Evolutionary conservation across 2,797 vertebrate genomes (phyloP), one percentile per base, ranked within the genome.

Genomic region (Protosalanx chinensis): DNA sequence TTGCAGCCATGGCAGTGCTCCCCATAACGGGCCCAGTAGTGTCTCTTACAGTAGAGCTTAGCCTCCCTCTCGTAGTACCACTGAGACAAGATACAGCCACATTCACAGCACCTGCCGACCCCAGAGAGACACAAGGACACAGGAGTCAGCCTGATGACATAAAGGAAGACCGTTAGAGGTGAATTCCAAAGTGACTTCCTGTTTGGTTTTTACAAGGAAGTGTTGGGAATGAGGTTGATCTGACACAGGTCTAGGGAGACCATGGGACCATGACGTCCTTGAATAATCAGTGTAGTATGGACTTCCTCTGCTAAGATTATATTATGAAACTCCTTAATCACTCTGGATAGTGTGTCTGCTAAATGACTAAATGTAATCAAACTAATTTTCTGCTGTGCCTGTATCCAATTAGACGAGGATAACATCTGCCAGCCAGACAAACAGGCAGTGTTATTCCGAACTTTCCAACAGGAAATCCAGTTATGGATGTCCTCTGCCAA

Each of bases 31-130:
- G 86, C 85, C 96, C 96, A 98, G 89, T 98, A 99, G 90, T 99
- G 95, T 85, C 95, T 96, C 90, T 96, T 97, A 86, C 98, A 99
- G 92, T 93, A 98, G 37, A 95, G 91, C 79, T 88, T 93, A 15
- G 94, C 96, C 69, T 97, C 96, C 88, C 93, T 94, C 85, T 99
- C 96, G 3, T 96, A 97, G 92, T 97, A 98, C 93, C 97, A 97
- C 79, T 95, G 93, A 4, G 94, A 95, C 73, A 99, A 92, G 73
- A 94, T 91, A 49, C 88, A 89, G 27, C 93, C 88, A 0, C 98
- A 99, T n/a, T 97, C 96, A 5, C 93, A 92, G 76, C 98, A 99
- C 90, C 98, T 99, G 46, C 27, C 5, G 35, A 35, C 67, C 6
- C 7, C 18, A 49, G 3, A 6, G 51, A 27, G 58, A 64, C 30